Evolutionary conservation across 2,113 vertebrate species (phyloP).

Genomic region (Entomyzon cyanotis): DNA sequence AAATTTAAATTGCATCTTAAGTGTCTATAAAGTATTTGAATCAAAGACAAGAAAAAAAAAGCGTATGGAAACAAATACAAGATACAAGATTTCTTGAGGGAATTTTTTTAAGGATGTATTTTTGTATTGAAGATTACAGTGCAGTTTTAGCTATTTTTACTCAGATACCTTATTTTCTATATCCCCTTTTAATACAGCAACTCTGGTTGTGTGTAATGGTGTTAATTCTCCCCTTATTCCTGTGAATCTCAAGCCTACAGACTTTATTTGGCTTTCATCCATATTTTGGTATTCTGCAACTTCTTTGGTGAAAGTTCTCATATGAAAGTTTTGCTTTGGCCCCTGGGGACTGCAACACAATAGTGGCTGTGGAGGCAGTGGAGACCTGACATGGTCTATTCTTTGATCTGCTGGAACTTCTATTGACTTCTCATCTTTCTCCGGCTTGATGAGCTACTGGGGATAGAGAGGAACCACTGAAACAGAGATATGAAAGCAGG

Average conservation of each 20-base stretch:
- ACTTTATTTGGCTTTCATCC: conserved; percentile 1
- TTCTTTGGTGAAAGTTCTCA: background rate
- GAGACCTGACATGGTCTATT: background rate
- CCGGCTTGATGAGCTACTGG: background rate
- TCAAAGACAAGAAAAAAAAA: background rate
- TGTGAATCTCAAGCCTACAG: background rate
- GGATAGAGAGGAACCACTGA: background rate
- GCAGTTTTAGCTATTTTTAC: conserved; percentile 4
- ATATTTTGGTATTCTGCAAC: conserved; percentile 1
- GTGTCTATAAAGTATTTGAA: background rate
- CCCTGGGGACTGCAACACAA: background rate
- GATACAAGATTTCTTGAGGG: background rate
- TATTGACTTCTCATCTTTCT: background rate
- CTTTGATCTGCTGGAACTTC: background rate
- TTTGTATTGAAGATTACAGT: background rate
- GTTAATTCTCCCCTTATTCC: background rate
- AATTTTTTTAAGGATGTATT: background rate
- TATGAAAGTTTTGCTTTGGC: background rate
- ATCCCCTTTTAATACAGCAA: background rate
- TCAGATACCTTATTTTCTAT: background rate
- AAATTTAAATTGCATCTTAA: background rate
- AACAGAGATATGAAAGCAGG: background rate
- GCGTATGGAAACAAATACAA: background rate
- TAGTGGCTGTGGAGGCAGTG: background rate
- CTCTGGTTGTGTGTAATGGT: background rate